These are phyloP conservation scores for Aptenodytes forsteri DNA, from an alignment of 2,113 vertebrate genomes.

Conservation along the genomic window DNA sequence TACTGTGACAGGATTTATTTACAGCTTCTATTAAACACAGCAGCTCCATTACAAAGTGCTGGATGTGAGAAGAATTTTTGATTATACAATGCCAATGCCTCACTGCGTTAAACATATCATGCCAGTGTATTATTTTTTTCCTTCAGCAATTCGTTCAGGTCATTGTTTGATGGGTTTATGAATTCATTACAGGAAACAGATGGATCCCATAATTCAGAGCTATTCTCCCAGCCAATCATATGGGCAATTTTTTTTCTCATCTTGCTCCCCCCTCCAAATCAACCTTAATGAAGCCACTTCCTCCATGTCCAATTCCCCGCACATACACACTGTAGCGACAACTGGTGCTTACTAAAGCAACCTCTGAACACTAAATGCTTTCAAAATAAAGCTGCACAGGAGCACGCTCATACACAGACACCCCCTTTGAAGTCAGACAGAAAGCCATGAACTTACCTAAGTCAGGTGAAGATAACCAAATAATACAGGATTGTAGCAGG, in stretches of 20 bases:
- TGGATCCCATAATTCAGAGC: slow-evolving; percentile 72
- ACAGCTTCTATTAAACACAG: slow-evolving; percentile 74
- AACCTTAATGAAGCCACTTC: slow-evolving; percentile 66
- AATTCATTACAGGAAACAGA: slow-evolving; percentile 80
- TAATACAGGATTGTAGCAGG: neutral
- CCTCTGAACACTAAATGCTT: neutral
- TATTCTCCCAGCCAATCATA: slow-evolving; percentile 72
- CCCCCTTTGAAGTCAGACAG: neutral
- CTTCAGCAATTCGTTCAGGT: slow-evolving; percentile 71
- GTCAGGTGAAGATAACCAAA: neutral
- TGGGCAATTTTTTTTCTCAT: slow-evolving; percentile 11
- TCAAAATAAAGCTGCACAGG: neutral
- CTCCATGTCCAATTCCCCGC: slow-evolving; percentile 11
- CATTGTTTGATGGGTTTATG: slow-evolving; percentile 77
- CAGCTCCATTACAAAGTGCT: slow-evolving; percentile 77
- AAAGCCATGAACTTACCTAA: slow-evolving; percentile 10
- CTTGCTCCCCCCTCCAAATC: slow-evolving; percentile 17
- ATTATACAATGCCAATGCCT: slow-evolving; percentile 79
- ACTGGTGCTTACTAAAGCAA: neutral
- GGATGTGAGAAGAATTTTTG: slow-evolving; percentile 83
- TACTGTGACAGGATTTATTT: slow-evolving; percentile 73
- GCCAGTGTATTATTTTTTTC: slow-evolving; percentile 63
- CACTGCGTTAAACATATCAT: slow-evolving; percentile 62
- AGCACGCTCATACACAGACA: neutral
- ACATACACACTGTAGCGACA: neutral